Base-by-base conservation (phyloP, 2,888 invertebrate species). In the Troglohyphantes excavatus region DNA sequence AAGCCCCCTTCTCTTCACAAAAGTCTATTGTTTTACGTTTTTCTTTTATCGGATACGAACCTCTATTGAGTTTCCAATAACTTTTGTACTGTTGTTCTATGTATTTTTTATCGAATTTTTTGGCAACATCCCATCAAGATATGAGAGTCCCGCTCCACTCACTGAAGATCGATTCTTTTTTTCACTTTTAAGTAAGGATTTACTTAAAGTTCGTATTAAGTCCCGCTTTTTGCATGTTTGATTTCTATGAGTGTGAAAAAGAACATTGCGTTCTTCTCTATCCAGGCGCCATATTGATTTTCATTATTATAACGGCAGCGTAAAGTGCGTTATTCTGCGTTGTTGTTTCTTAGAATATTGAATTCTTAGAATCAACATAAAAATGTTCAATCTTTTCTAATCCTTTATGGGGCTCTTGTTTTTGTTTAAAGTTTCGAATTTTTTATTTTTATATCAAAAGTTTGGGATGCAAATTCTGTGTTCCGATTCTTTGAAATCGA, bases 61-160 rank as follows among this genome's bases (percentile, higher is more conserved):
- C 43, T 70, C 67, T 81, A 67, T 68, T 53, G 68, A 53, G 53
- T 81, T 68, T 53, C 53, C 81, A 68, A 53, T 81, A 81, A 81
- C 68, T 81, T 81, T 53, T 68, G 65, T 53, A 53, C 19, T 81
- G 67, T 65, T 81, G 81, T 81, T 81, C 33, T 53, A 39, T 43
- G 43, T 26, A 65, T 65, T 65, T 61, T 46, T 72, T 78, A 21
- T 78, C 63, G 26, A 53, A 33, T 53, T 29, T n/a, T 33, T 72
- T 63, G 43, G 59, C 53, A 33, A 61, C 23, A 26, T 76, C 23
- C 59, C 19, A 65, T 65, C 65, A 65, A 17, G 21, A 65, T 23
- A 65, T 17, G 33, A 61, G 13, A 78, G n/a, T 39, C 43, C 65
- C 61, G 23, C 61, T 61, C 75, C 59, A 53, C 33, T 76, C 59